These are phyloP conservation scores for Pseudanteris insignis DNA, from an alignment of 2,888 invertebrate genomes.

Conservation along the genomic window DNA sequence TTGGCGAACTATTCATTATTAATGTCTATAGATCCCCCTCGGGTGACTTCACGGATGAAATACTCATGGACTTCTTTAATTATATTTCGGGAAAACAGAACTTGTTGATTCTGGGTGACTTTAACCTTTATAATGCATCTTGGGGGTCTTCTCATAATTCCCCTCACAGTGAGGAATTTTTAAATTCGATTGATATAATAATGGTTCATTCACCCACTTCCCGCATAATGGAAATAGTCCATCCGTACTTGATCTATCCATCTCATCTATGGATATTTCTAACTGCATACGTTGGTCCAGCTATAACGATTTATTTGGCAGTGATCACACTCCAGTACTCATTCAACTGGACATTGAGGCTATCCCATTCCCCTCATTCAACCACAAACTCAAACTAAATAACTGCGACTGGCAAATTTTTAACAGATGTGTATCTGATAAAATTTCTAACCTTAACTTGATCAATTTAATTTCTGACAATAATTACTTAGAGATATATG, in stretches of 20 bases:
- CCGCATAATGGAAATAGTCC: slow-evolving; percentile 7
- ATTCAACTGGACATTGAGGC: not conserved
- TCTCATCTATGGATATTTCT: not conserved
- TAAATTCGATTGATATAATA: too few species aligned
- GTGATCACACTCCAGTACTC: not conserved
- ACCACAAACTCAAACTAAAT: not conserved
- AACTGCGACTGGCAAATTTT: not conserved
- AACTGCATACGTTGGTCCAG: not conserved
- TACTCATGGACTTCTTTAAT: not conserved
- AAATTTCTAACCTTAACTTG: not conserved
- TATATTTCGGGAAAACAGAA: not conserved
- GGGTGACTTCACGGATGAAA: not conserved
- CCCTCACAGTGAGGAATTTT: too few species aligned
- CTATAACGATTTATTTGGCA: not conserved
- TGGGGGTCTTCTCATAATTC: slow-evolving; percentile 16
- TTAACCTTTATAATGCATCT: slow-evolving; percentile 10
- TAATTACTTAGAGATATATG: not conserved
- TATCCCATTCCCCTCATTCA: not conserved
- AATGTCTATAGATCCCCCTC: slow-evolving; percentile 2
- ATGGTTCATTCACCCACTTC: not conserved
- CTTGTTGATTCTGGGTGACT: slow-evolving; percentile 5
- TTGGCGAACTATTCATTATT: not conserved
- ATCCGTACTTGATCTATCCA: not conserved
- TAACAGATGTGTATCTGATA: not conserved
- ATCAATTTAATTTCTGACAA: not conserved